phyloP scores from a whole-genome alignment of 2,888 invertebrate genomes.

The Drosophila lutescens region DNA sequence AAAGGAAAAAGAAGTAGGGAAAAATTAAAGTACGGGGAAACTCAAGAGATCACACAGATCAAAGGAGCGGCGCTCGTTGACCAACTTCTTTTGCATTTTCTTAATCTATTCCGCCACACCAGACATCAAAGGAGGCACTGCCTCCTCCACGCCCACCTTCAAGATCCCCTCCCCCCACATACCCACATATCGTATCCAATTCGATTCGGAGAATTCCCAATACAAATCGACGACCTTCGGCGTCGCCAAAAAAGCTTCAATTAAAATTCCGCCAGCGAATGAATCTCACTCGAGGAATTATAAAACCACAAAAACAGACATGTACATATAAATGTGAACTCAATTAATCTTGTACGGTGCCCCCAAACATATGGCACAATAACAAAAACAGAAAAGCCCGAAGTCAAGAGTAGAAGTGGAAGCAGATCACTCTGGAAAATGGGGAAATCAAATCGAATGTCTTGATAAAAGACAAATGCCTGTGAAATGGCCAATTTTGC shows the following conservation, averaged over 20 bases:
- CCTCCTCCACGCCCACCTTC: slow-evolving; percentile 2
- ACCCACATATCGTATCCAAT: slow-evolving; percentile 8
- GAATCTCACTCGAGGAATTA: slow-evolving; percentile 35
- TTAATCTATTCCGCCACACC: slow-evolving; percentile 62
- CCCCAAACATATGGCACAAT: slow-evolving; percentile 7
- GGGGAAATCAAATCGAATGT: slow-evolving; percentile 39
- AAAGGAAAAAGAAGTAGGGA: slow-evolving; percentile 44
- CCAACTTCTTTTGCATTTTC: slow-evolving; percentile 37
- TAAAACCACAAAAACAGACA: slow-evolving; percentile 42
- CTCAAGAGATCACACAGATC: slow-evolving; percentile 48
- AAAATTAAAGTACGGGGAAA: neutral
- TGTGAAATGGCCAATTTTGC: slow-evolving; percentile 20
- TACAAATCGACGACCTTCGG: slow-evolving; percentile 56
- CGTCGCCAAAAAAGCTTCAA: slow-evolving; percentile 55
- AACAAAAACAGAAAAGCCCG: neutral
- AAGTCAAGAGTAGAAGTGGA: slow-evolving; percentile 16
- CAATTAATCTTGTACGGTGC: slow-evolving; percentile 62
- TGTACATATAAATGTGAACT: slow-evolving; percentile 36
- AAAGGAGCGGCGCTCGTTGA: slow-evolving; percentile 52
- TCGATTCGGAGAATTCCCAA: slow-evolving; percentile 36
- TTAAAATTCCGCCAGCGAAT: slow-evolving; percentile 64
- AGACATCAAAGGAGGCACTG: slow-evolving; percentile 39
- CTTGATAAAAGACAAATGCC: slow-evolving; percentile 15
- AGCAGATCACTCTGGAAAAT: slow-evolving; percentile 28
- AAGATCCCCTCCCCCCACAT: neutral